Percentiles rank a stretch among this genome's conserved stretches.
phyloP scores from a whole-genome alignment of 2,888 invertebrate species.

The Marronus borbonicus region DNA sequence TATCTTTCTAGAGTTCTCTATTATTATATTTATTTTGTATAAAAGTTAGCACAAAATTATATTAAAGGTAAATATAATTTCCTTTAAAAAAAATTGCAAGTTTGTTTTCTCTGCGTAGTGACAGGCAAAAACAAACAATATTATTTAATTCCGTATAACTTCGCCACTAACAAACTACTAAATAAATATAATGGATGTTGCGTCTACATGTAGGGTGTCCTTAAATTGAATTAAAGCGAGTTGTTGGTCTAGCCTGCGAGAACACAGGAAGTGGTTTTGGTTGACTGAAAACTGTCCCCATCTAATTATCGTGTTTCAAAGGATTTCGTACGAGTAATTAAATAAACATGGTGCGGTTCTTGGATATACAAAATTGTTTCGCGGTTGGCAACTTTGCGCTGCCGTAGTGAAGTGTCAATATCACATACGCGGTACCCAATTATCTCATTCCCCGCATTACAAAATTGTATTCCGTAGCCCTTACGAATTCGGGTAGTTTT shows the following conservation, averaged over 20 bases:
- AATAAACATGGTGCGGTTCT: slow-evolving; percentile 49
- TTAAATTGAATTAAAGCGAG: slow-evolving; percentile 42
- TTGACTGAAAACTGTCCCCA: slow-evolving; percentile 53
- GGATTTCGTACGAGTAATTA: slow-evolving; percentile 56
- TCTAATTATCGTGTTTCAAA: slow-evolving; percentile 57
- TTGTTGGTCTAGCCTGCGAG: slow-evolving; percentile 17
- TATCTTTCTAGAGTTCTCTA: too few relatives aligned
- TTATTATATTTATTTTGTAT: too few relatives aligned
- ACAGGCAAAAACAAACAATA: slow-evolving; percentile 15
- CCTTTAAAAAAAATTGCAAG: too few relatives aligned
- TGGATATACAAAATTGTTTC: slow-evolving; percentile 16
- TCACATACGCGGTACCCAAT: too few relatives aligned
- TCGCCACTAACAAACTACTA: slow-evolving; percentile 25
- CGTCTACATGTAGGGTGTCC: slow-evolving; percentile 29
- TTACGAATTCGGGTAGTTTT: not conserved
- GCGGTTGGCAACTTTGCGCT: not conserved
- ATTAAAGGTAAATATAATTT: too few relatives aligned
- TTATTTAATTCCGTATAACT: slow-evolving; percentile 32
- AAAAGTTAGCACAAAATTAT: too few relatives aligned
- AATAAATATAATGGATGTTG: slow-evolving; percentile 38
- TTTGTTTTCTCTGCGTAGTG: too few relatives aligned
- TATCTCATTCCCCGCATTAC: too few relatives aligned
- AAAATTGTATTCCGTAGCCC: too few relatives aligned
- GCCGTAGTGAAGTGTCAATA: not conserved
- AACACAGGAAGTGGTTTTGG: slow-evolving; percentile 49